These are phyloP conservation scores for Brachionus manjavacas DNA, from an alignment of 1,140 invertebrate species.

Conservation along the genomic window DNA sequence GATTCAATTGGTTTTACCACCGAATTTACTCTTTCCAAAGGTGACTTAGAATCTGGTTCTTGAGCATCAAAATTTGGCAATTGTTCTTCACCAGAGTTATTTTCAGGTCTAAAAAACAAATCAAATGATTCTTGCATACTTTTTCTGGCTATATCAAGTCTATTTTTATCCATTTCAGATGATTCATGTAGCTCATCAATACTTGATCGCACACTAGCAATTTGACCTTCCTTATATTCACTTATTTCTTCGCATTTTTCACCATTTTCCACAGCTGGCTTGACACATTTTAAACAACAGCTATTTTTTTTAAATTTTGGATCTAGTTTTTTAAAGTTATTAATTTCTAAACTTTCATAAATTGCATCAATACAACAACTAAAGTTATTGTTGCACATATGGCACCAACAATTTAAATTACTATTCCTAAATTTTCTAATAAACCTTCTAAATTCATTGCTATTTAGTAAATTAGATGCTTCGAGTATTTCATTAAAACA, in stretches of 20 bases:
- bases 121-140: conserved; percentile 25
- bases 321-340: not conserved
- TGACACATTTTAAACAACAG: not conserved
- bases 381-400: not conserved
- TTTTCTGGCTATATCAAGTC: not conserved
- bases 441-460: not conserved
- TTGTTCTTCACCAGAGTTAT: not conserved
- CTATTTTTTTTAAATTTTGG: not conserved
- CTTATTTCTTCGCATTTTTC: not conserved
- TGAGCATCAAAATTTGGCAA: not conserved
- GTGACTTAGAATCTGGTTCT: not conserved
- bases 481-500: not conserved
- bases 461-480: not conserved
- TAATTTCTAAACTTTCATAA: not conserved
- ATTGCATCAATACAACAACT: not conserved
- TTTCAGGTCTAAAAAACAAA: not conserved
- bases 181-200: not conserved
- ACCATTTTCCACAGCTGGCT: not conserved
- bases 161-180: not conserved
- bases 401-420: not conserved
- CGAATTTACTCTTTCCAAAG: not conserved
- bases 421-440: not conserved
- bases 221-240: not conserved
- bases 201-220: not conserved
- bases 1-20: not conserved